Percentiles rank a stretch among this genome's conserved stretches.
Evolutionary conservation across 1,140 invertebrate species (phyloP).

Genomic region (Acromyrmex charruanus): DNA sequence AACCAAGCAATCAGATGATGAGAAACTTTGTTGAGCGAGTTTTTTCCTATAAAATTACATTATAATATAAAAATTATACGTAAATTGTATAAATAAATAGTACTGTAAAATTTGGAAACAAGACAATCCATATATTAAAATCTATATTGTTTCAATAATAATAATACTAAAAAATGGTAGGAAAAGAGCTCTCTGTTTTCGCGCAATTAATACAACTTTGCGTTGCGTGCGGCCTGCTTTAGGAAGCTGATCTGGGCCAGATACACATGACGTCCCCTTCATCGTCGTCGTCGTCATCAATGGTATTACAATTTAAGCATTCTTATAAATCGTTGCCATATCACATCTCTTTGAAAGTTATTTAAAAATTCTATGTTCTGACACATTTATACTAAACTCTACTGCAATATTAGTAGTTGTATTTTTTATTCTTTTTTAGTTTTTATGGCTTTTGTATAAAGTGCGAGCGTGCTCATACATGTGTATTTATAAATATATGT

Average conservation of each 20-base stretch:
- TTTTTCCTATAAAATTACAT: background rate
- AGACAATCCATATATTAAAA: background rate
- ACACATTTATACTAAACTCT: conserved; percentile 10
- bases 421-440: background rate
- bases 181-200: background rate
- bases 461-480: background rate
- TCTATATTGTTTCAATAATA: background rate
- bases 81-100: background rate
- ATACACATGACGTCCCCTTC: conserved; percentile 72
- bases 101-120: background rate
- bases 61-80: background rate
- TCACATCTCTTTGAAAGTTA: conserved; percentile 41
- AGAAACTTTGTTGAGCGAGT: background rate
- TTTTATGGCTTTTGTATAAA: background rate
- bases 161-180: too few species aligned
- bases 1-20: conserved; percentile 10
- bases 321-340: conserved; percentile 71
- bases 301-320: conserved; percentile 73
- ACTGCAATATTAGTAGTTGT: background rate
- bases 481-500: background rate
- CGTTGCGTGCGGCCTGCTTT: conserved; percentile 82
- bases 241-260: conserved; percentile 82
- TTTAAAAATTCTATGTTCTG: conserved; percentile 27
- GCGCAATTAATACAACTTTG: conserved; percentile 39
- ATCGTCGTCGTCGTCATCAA: conserved; percentile 51